Percentiles rank a stretch among this genome's conserved stretches.
phyloP scores from a whole-genome alignment of 2,888 invertebrate species.

The Acanthacorydalis orientalis region DNA sequence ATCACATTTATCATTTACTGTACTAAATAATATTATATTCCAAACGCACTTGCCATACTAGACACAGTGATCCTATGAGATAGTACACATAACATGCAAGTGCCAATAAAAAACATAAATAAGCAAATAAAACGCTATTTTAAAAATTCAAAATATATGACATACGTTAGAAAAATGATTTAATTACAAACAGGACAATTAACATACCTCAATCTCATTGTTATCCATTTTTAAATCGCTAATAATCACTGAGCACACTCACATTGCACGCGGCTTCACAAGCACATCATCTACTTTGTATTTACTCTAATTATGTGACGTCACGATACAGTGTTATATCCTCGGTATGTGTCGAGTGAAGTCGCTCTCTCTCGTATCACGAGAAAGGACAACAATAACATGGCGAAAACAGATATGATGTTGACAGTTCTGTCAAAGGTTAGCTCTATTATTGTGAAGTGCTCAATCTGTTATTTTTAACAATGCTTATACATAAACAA shows the following conservation, averaged over 20 bases:
- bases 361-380: constrained; percentile 17
- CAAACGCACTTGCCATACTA: constrained; percentile 3
- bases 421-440: no score
- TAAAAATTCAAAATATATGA: constrained; percentile 13
- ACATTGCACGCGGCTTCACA: constrained; percentile 39
- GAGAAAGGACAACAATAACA: not conserved
- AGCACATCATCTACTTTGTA: constrained; percentile 45
- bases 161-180: constrained; percentile 12
- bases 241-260: constrained; percentile 19
- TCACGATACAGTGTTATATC: constrained; percentile 33
- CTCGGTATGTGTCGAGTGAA: constrained; percentile 20
- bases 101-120: constrained; percentile 17
- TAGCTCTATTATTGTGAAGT: no score
- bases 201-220: constrained; percentile 27
- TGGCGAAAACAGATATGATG: no score
- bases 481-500: no score
- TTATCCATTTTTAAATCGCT: constrained; percentile 27
- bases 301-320: constrained; percentile 54
- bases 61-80: not conserved
- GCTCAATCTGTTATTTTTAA: no score
- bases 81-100: constrained; percentile 10
- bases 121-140: constrained; percentile 9
- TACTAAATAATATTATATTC: constrained; percentile 2
- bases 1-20: not conserved
- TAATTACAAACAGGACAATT: constrained; percentile 12